Evolutionary conservation across 2,888 invertebrate genomes (phyloP).

Genomic region (Eupithecia pulchellata): DNA sequence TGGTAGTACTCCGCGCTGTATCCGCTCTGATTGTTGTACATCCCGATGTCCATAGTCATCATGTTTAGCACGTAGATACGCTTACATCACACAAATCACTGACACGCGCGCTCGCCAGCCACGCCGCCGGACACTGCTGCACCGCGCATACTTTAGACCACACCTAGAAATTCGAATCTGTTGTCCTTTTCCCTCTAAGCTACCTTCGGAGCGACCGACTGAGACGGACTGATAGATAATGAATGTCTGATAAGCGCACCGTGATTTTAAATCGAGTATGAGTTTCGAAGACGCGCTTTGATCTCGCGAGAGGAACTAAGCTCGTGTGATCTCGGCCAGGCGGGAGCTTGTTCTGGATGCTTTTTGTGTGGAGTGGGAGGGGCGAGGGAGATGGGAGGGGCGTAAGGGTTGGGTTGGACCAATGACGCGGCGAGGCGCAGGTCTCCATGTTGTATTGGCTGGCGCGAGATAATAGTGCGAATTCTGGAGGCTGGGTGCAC

Average conservation of each 20-base stretch:
- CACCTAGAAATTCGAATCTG: slow-evolving; percentile 65
- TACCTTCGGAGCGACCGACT: slow-evolving; percentile 47
- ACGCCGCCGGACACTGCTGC: slow-evolving; percentile 74
- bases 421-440: slow-evolving; percentile 55
- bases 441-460: slow-evolving; percentile 71
- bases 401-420: slow-evolving; percentile 60
- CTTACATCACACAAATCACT: slow-evolving; percentile 78
- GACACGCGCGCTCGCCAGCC: slow-evolving; percentile 75
- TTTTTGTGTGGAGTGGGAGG: slow-evolving; percentile 78
- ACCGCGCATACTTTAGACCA: slow-evolving; percentile 67
- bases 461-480: slow-evolving; percentile 79
- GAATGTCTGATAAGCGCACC: slow-evolving; percentile 64
- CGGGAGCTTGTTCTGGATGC: slow-evolving; percentile 62
- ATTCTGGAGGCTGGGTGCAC: slow-evolving; percentile 81
- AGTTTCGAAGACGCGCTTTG: slow-evolving; percentile 57
- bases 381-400: slow-evolving; percentile 81
- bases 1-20: slow-evolving; percentile 84
- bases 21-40: slow-evolving; percentile 89
- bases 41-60: slow-evolving; percentile 94
- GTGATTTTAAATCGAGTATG: slow-evolving; percentile 62
- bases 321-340: slow-evolving; percentile 67
- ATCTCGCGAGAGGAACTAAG: slow-evolving; percentile 61
- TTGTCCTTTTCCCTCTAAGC: slow-evolving; percentile 65
- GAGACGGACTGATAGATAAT: slow-evolving; percentile 66
- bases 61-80: slow-evolving; percentile 79